Base-by-base conservation (phyloP, 2,113 vertebrate genomes). In the Emydocephalus ijimae region DNA sequence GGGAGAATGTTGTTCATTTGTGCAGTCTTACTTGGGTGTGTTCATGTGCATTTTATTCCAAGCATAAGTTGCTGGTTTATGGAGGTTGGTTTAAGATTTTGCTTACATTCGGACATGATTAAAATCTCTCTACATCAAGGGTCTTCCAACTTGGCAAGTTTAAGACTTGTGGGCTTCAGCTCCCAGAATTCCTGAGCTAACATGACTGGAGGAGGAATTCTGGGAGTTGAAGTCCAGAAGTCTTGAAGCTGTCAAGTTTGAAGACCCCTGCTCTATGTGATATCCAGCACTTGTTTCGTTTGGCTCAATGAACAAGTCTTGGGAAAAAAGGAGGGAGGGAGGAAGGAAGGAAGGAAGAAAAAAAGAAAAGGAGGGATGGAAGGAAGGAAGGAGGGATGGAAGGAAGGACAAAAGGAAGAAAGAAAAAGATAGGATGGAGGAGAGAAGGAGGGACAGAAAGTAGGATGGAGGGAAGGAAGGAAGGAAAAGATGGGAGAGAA, bases 1-100 rank as follows among this genome's bases (percentile, higher is more conserved):
- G 92, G 2, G 91, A 93, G 88, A 91, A 95, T 95, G 50, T 59
- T 24, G 21, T 21, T 21, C 3, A 93, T 90, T 92, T 3, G 1
- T 89, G n/a, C 86, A 93, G 93, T 11, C 9, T 94, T 94, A 94
- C 92, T 94, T 0, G 3, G 74, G 2, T 15, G 85, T 0, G 3
- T 26, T 9, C 85, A 5, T 91, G 1, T 90, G 89, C 86, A 92
- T 0, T 0, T 93, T 0, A 20, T 90, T 94, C 94, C 57, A 90
- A 23, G n/a, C 88, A 92, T 74, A 81, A 91, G 92, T 87, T 52
- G 11, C 48, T 57, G n/a, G 18, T 4, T 89, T 26, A 89, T 20
- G 59, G 91, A 64, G 34, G 24, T 0, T 0, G 54, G 39, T 45
- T 91, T 34, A 24, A 15, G 43, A 2, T 89, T 89, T 95, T 50